phyloP scores from a whole-genome alignment of 2,888 invertebrate species.

The Trilocha varians region DNA sequence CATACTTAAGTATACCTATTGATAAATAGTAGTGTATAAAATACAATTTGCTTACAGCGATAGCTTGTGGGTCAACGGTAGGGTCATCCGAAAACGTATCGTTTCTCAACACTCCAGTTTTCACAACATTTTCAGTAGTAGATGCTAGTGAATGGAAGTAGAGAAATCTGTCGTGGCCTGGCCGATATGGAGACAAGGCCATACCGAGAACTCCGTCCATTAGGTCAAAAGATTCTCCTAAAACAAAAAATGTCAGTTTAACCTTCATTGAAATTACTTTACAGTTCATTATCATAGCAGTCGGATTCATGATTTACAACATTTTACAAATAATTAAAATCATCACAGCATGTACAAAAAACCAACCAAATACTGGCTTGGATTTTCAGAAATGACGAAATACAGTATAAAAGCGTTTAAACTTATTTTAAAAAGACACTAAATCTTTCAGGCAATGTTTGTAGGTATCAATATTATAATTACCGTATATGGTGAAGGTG shows the following conservation, averaged over 20 bases:
- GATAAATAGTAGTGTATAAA: neutral
- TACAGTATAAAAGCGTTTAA: too few relatives aligned
- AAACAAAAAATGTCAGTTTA: constrained; percentile 10
- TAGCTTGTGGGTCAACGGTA: constrained; percentile 64
- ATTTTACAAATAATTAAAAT: too few relatives aligned
- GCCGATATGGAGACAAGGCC: constrained; percentile 72
- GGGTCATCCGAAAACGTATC: constrained; percentile 57
- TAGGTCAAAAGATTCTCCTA: constrained; percentile 77
- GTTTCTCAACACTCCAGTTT: constrained; percentile 75
- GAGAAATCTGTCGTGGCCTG: constrained; percentile 59
- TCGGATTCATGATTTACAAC: too few relatives aligned
- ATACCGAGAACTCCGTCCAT: constrained; percentile 83
- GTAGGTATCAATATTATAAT: too few relatives aligned
- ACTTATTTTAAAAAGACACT: too few relatives aligned
- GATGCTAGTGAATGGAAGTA: constrained; percentile 82
- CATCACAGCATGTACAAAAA: too few relatives aligned
- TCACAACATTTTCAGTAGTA: constrained; percentile 76
- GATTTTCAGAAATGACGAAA: too few relatives aligned
- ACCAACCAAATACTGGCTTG: too few relatives aligned
- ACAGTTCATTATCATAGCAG: too few relatives aligned
- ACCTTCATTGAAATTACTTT: neutral
- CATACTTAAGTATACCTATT: neutral
- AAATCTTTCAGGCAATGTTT: too few relatives aligned
- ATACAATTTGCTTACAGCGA: constrained; percentile 54
- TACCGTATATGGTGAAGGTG: constrained; percentile 75